Evolutionary conservation across 2,113 vertebrate genomes (phyloP), one percentile per base, ranked within the genome.

Genomic region (Oncorhynchus gorbuscha): DNA sequence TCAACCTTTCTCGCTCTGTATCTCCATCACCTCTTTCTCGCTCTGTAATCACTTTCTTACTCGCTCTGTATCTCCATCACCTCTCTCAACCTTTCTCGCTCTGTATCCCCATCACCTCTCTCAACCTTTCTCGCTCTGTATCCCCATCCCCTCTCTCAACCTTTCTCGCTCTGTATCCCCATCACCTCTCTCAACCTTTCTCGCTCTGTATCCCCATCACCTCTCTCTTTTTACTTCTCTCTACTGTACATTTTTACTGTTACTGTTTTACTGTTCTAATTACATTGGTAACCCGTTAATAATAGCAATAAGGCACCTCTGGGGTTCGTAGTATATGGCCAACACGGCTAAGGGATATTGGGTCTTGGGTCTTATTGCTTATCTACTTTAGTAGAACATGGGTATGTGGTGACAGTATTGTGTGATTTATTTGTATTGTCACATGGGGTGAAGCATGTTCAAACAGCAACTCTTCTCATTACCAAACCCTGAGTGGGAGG

Each of bases 391-490:
- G 58, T 61, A 61, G 83, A 39, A 20, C 30, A 1, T 16, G 74
- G 76, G 79, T 30, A 75, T 66, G 77, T 74, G 78, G 69, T 85
- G 84, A 79, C 81, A 87, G 84, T 77, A 51, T 20, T 76, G 81
- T 84, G 79, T 74, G 81, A 85, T 80, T 76, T 83, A 79, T 82
- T 76, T 89, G 81, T n/a, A 85, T 80, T 89, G 89, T 89, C 88
- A 89, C 84, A 82, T 35, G 76, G 84, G 87, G 83, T 89, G 84
- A 88, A 79, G 75, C 3, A 3, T 86, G 82, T 59, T 76, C 58
- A 81, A 82, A 69, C 79, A 73, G 80, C 85, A 87, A 84, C 85
- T 83, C 83, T 85, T 81, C 88, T 92, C 91, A 89, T 90, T 89
- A 92, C 86, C 79, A 79, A 76, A 83, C 72, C 81, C 55, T 16